Evolutionary conservation across 2,888 invertebrate genomes (phyloP).

Genomic region (Sturmia bella): DNA sequence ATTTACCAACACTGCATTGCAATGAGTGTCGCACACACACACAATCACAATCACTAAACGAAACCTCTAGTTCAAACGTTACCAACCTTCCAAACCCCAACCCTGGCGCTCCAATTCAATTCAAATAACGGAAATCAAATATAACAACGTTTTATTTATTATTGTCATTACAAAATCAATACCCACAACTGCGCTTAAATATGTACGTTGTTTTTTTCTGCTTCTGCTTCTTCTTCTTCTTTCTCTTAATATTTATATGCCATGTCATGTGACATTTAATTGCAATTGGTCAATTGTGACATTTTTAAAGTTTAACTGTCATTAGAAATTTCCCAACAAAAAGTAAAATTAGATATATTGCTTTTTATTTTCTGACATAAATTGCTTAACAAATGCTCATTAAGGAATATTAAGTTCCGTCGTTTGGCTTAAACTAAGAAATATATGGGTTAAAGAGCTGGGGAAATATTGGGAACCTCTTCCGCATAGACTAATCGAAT

Average conservation of each 20-base stretch:
- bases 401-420: conserved; percentile 3
- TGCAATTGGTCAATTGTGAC: conserved; percentile 53
- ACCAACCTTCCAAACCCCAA: conserved; percentile 42
- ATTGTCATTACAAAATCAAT: conserved; percentile 46
- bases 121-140: conserved; percentile 60
- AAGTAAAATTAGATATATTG: conserved; percentile 2
- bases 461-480: too few relatives aligned
- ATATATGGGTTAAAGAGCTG: too few relatives aligned
- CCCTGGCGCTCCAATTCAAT: conserved; percentile 39
- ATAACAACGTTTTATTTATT: conserved; percentile 45
- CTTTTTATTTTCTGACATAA: too few relatives aligned
- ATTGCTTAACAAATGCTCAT: too few relatives aligned
- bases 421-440: neutral
- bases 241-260: conserved; percentile 18
- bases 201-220: too few relatives aligned
- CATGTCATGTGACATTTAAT: conserved; percentile 22
- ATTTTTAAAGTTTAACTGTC: conserved; percentile 39
- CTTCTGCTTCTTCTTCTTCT: too few relatives aligned
- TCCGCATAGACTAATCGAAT: too few relatives aligned
- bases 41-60: neutral
- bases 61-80: conserved; percentile 52
- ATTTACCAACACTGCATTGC: conserved; percentile 36
- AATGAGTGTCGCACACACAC: conserved; percentile 7
- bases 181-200: neutral
- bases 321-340: conserved; percentile 51